Evolutionary conservation across 2,888 invertebrate genomes (phyloP).

Genomic region (Drosophila bunnanda): DNA sequence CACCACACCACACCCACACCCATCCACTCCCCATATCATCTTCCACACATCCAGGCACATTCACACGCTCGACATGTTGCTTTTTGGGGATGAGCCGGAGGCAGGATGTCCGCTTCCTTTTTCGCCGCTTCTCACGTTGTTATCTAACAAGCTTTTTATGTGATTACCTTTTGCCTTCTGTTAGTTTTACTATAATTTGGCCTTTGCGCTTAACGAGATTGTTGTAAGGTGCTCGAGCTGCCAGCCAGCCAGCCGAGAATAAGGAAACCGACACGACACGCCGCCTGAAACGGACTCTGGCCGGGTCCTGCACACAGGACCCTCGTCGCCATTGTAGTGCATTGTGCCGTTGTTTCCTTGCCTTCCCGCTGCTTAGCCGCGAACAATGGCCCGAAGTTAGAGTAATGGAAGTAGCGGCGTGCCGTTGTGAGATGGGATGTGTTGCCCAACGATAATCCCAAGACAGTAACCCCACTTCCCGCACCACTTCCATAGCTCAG

Average conservation of each 20-base stretch:
- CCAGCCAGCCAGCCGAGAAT: constrained; percentile 29
- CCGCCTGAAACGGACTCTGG: constrained; percentile 7
- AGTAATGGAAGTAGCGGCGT: constrained; percentile 9
- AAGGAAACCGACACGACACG: constrained; percentile 61
- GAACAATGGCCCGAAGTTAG: constrained; percentile 30
- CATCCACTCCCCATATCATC: constrained; percentile 25
- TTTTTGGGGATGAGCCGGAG: constrained; percentile 48
- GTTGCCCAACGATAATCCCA: constrained; percentile 36
- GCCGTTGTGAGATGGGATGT: constrained; percentile 13
- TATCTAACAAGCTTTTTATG: constrained; percentile 79
- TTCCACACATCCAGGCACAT: constrained; percentile 47
- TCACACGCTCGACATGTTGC: constrained; percentile 61
- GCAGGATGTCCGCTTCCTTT: constrained; percentile 71
- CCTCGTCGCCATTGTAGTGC: constrained; percentile 36
- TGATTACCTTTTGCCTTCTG: constrained; percentile 79
- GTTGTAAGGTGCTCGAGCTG: constrained; percentile 74
- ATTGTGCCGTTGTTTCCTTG: constrained; percentile 40
- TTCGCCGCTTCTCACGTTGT: constrained; percentile 63
- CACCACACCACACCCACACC: not conserved
- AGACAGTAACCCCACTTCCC: constrained; percentile 9
- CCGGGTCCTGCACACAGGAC: constrained; percentile 14
- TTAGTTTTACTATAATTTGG: constrained; percentile 79
- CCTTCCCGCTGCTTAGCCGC: constrained; percentile 37
- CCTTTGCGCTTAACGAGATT: constrained; percentile 78
- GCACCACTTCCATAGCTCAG: constrained; percentile 27